Percentiles rank a stretch among this genome's conserved stretches.
Conservation (phyloP, 2,113 vertebrate species). For the Rhombomys opimus region DNA sequence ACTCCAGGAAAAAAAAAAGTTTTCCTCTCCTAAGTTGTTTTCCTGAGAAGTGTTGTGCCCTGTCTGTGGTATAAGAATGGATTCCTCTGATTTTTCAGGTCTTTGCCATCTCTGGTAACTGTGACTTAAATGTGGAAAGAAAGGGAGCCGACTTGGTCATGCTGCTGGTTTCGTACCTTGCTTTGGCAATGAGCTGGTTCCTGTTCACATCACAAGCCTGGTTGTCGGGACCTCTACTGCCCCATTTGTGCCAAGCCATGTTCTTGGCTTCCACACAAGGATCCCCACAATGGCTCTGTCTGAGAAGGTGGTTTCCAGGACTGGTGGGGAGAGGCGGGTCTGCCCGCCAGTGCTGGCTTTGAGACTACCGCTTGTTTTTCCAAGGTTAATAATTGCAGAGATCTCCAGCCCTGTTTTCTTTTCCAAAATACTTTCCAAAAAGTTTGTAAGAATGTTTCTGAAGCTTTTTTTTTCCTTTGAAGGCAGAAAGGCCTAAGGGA, state of each 20-base stretch:
- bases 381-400: slow-evolving; percentile 73
- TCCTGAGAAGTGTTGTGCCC: not conserved
- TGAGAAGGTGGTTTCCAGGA: slow-evolving; percentile 68
- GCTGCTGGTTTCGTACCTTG: not conserved
- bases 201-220: not conserved
- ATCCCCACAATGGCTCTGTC: slow-evolving; percentile 73
- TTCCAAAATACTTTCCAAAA: slow-evolving; percentile 79
- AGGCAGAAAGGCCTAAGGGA: slow-evolving; percentile 38
- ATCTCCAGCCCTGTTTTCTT: slow-evolving; percentile 77
- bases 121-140: slow-evolving; percentile 20
- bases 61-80: not conserved
- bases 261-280: slow-evolving; percentile 75
- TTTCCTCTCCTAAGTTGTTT: slow-evolving; percentile 44
- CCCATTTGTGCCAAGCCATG: slow-evolving; percentile 71
- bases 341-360: slow-evolving; percentile 59
- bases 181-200: slow-evolving; percentile 22
- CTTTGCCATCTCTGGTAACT: slow-evolving; percentile 11
- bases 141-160: slow-evolving; percentile 1
- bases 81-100: not conserved
- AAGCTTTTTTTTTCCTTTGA: slow-evolving; percentile 67
- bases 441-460: slow-evolving; percentile 68
- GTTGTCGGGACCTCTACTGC: slow-evolving; percentile 45
- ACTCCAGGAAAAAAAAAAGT: not conserved
- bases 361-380: slow-evolving; percentile 81
- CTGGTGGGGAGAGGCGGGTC: slow-evolving; percentile 37